Conservation (phyloP, 2,797 vertebrate species). For the Taenioides sp. region DNA sequence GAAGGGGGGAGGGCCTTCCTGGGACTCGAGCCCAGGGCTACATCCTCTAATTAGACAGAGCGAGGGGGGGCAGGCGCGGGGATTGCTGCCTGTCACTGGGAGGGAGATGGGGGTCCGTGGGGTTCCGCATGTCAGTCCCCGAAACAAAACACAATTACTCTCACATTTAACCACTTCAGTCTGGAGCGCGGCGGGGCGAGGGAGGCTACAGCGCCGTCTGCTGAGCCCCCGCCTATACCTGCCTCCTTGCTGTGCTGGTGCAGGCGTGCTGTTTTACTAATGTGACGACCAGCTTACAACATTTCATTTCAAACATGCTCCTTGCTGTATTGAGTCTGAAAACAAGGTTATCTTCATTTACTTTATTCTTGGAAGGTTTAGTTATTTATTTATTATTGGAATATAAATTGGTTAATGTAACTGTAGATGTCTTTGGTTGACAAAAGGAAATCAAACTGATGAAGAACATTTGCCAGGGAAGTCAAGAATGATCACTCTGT, state of each 20-base stretch:
- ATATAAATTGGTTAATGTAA: no score
- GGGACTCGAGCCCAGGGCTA: constrained; percentile 83
- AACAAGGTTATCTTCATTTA: neutral
- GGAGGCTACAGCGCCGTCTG: constrained; percentile 45
- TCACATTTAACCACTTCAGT: constrained; percentile 79
- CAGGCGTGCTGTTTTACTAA: constrained; percentile 50
- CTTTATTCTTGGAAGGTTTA: neutral
- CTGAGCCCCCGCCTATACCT: neutral
- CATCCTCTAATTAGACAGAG: constrained; percentile 84
- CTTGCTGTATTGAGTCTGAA: neutral
- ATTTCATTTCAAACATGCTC: constrained; percentile 33
- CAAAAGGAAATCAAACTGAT: no score
- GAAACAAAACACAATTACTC: constrained; percentile 82
- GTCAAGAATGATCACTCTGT: no score
- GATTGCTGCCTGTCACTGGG: constrained; percentile 82
- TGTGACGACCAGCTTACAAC: constrained; percentile 30
- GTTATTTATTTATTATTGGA: no score
- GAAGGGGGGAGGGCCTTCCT: constrained; percentile 76
- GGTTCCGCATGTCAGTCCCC: constrained; percentile 79
- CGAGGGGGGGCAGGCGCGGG: constrained; percentile 62
- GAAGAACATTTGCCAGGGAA: no score
- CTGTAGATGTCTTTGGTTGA: no score
- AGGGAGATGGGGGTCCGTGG: constrained; percentile 80
- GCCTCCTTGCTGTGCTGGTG: constrained; percentile 19
- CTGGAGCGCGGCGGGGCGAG: constrained; percentile 67